These are phyloP conservation scores for Daphoenositta chrysoptera DNA, from an alignment of 2,113 vertebrate genomes.

Conservation along the genomic window DNA sequence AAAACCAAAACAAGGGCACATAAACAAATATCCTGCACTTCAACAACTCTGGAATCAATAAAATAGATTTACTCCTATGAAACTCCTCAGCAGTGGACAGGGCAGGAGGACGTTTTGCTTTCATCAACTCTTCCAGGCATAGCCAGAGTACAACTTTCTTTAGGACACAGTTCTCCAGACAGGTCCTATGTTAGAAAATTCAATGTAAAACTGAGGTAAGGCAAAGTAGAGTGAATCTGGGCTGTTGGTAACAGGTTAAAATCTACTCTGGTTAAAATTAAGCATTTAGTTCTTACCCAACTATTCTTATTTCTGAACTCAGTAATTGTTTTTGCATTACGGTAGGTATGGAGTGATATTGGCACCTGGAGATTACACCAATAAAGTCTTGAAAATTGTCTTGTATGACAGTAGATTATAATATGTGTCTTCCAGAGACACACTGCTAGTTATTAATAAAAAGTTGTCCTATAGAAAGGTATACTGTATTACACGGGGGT, in stretches of 20 bases:
- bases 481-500: background rate
- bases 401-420: background rate
- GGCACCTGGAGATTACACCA: background rate
- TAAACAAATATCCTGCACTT: background rate
- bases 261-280: background rate
- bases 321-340: background rate
- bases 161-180: background rate
- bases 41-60: background rate
- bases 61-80: background rate
- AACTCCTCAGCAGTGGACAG: background rate
- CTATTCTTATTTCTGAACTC: background rate
- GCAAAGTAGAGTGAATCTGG: background rate
- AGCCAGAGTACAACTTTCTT: background rate
- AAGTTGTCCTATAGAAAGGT: slow-evolving; percentile 32
- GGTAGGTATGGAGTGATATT: background rate
- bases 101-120: background rate
- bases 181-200: background rate
- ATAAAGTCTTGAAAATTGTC: background rate
- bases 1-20: background rate
- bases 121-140: background rate
- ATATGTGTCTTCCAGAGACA: background rate
- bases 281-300: background rate
- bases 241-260: background rate
- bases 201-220: background rate
- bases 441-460: background rate